A percentile compares a stretch with the other conserved stretches of the same genome.
phyloP scores from a whole-genome alignment of 2,888 invertebrate species.

The Bombylius major region DNA sequence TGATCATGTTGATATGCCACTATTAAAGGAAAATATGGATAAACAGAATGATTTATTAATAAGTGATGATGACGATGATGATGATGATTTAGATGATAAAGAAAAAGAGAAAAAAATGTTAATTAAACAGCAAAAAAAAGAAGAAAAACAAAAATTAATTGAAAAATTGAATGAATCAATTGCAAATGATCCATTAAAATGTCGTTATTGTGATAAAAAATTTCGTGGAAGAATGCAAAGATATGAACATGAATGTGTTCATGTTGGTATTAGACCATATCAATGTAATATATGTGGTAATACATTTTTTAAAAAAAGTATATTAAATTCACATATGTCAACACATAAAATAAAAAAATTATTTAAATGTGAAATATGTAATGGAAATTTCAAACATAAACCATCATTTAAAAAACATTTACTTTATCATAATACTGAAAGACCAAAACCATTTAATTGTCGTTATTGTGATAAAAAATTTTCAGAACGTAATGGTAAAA shows the following conservation, averaged over 20 bases:
- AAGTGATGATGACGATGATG: too few species aligned
- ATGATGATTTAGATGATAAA: too few species aligned
- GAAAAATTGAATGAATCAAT: too few species aligned
- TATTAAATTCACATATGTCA: neutral
- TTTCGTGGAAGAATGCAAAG: neutral
- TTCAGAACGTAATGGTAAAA: neutral
- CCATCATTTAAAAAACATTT: too few species aligned
- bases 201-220: neutral
- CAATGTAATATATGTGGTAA: neutral
- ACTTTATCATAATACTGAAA: neutral
- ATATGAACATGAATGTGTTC: neutral
- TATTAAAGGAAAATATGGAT: too few species aligned
- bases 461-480: neutral
- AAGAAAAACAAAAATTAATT: too few species aligned
- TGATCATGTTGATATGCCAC: too few species aligned
- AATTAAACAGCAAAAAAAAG: too few species aligned
- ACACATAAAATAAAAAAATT: neutral
- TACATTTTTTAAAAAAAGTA: neutral
- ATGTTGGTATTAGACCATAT: neutral
- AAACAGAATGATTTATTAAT: too few species aligned
- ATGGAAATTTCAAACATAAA: too few species aligned
- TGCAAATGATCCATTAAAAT: neutral
- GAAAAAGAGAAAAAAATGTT: too few species aligned
- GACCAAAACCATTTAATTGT: too few species aligned
- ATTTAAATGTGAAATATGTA: neutral